These are phyloP conservation scores for Hyperoplus immaculatus DNA, from an alignment of 2,797 vertebrate species.

Conservation along the genomic window DNA sequence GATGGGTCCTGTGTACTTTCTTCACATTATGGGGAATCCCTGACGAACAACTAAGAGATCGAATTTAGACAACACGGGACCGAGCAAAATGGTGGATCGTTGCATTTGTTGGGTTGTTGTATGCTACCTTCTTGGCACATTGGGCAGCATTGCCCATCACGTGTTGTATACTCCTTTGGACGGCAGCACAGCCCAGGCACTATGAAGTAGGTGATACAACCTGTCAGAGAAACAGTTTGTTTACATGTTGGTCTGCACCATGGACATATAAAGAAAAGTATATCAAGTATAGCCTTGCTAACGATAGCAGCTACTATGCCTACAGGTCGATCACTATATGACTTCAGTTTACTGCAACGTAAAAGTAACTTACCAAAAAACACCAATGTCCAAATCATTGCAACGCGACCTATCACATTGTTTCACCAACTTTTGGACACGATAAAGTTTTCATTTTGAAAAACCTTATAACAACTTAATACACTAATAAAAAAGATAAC, in stretches of 20 bases:
- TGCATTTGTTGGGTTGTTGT: too few relatives aligned
- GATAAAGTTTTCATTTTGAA: not conserved
- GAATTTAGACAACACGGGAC: too few relatives aligned
- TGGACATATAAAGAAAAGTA: too few relatives aligned
- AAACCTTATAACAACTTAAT: too few relatives aligned
- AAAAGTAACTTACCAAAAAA: not conserved
- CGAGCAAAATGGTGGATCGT: too few relatives aligned
- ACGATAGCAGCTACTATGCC: not conserved
- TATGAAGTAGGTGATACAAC: not conserved
- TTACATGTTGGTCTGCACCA: too few relatives aligned
- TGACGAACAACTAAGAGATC: too few relatives aligned
- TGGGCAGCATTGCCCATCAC: slow-evolving; percentile 10
- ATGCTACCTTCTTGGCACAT: slow-evolving; percentile 51
- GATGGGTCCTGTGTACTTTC: too few relatives aligned
- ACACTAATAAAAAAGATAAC: too few relatives aligned
- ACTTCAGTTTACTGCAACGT: too few relatives aligned
- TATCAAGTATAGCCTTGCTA: not conserved
- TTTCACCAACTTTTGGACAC: not conserved
- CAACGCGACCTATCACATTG: not conserved
- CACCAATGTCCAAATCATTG: not conserved
- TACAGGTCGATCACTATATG: too few relatives aligned
- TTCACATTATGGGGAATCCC: too few relatives aligned
- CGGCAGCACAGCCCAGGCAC: not conserved
- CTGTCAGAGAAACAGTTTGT: not conserved
- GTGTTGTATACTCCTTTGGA: not conserved